Conservation (phyloP, 2,797 vertebrate genomes). For the Enteromius radiatus region DNA sequence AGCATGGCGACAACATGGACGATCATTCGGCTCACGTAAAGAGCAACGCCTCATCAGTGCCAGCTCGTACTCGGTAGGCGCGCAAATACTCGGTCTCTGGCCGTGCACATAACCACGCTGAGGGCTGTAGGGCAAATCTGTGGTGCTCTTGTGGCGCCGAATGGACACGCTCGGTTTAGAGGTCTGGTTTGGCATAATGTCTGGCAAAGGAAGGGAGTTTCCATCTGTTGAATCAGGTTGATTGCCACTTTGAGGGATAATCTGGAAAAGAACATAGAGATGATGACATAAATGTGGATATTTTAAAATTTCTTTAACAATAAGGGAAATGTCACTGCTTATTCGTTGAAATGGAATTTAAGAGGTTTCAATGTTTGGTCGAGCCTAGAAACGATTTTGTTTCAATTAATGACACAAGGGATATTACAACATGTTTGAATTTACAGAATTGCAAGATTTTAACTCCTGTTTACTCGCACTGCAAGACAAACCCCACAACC, state of each 20-base stretch:
- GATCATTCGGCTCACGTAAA: slow-evolving; percentile 47
- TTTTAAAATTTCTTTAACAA: not conserved
- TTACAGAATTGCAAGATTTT: not conserved
- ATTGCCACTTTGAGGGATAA: not conserved
- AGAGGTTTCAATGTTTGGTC: not conserved
- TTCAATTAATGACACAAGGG: not conserved
- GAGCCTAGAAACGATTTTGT: not conserved
- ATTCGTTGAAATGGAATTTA: not conserved
- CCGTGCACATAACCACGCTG: not conserved
- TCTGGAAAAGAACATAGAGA: not conserved
- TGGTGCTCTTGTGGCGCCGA: slow-evolving; percentile 56
- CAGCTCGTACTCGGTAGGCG: slow-evolving; percentile 32
- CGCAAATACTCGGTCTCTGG: slow-evolving; percentile 15
- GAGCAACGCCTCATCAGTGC: slow-evolving; percentile 53
- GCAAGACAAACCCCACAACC: not conserved
- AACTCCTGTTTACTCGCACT: not conserved
- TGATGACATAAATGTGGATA: not conserved
- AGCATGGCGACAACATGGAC: slow-evolving; percentile 50
- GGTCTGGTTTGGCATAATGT: slow-evolving; percentile 24
- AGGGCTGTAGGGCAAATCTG: slow-evolving; percentile 52
- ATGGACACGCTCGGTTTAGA: not conserved
- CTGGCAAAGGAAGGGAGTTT: slow-evolving; percentile 14
- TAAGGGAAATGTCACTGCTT: not conserved
- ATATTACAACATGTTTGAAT: not conserved
- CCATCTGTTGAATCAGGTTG: not conserved